A percentile compares a stretch with the other conserved stretches of the same genome.
Evolutionary conservation across 2,113 vertebrate species (phyloP).

Genomic region (Deroptyus accipitrinus): DNA sequence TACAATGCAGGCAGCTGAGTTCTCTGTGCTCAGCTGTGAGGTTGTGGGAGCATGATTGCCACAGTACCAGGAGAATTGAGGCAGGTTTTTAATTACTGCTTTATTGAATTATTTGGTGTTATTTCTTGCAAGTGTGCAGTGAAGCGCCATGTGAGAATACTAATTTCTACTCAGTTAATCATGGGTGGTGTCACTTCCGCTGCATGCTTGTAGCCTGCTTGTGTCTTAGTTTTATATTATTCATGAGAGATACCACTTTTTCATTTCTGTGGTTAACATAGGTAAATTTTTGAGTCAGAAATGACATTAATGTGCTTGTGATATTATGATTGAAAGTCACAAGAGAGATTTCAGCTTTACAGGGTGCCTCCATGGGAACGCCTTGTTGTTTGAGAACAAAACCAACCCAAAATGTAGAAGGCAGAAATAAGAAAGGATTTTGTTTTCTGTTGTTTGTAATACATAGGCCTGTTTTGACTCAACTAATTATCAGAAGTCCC

Average conservation of each 20-base stretch:
- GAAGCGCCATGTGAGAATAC: conserved; percentile 57
- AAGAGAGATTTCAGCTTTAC: neutral
- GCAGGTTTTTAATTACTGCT: conserved; percentile 66
- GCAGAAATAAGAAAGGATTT: neutral
- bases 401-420: neutral
- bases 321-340: neutral
- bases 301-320: neutral
- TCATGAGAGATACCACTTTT: neutral
- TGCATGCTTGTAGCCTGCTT: neutral
- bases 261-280: neutral
- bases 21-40: conserved; percentile 47
- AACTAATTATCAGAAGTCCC: conserved; percentile 18
- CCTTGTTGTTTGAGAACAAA: neutral
- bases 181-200: neutral
- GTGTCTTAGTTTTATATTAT: neutral
- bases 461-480: neutral
- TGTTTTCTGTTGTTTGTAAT: conserved; percentile 14
- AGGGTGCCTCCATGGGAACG: neutral
- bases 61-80: conserved; percentile 53
- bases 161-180: conserved; percentile 53
- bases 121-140: conserved; percentile 51
- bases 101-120: conserved; percentile 71
- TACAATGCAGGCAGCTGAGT: conserved; percentile 35
- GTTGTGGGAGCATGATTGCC: conserved; percentile 56
- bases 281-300: neutral